Evolutionary conservation across 1,140 invertebrate genomes (phyloP).

Genomic region (Teleogryllus occipitalis): DNA sequence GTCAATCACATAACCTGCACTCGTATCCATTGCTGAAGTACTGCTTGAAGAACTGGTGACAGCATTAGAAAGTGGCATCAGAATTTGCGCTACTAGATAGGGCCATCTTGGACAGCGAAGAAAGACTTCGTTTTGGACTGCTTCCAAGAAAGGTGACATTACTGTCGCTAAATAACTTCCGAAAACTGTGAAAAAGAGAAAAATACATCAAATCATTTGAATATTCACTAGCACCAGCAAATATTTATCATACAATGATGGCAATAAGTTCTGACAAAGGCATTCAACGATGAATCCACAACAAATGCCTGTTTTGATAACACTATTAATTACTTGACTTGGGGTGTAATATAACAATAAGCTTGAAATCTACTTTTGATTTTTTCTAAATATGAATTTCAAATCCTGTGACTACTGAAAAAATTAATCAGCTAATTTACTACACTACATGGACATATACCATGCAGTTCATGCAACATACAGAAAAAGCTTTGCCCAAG

Average conservation of each 20-base stretch:
- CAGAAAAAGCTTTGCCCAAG: neutral
- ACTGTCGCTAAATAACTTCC: slow-evolving; percentile 58
- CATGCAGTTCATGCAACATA: neutral
- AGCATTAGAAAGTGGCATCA: slow-evolving; percentile 22
- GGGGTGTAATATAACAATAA: too few relatives aligned
- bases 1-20: neutral
- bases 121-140: slow-evolving; percentile 60
- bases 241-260: too few relatives aligned
- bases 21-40: neutral
- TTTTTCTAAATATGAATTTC: too few relatives aligned
- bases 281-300: too few relatives aligned
- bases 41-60: neutral
- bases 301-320: neutral
- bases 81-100: slow-evolving; percentile 39
- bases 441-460: neutral
- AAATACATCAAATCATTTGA: neutral
- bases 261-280: too few relatives aligned
- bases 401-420: too few relatives aligned
- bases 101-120: slow-evolving; percentile 61
- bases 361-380: too few relatives aligned
- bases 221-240: too few relatives aligned
- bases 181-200: slow-evolving; percentile 47
- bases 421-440: neutral
- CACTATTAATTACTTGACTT: neutral
- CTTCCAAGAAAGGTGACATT: slow-evolving; percentile 46